These are phyloP conservation scores for Lanius collurio DNA, from an alignment of 2,113 vertebrate genomes.

Conservation along the genomic window DNA sequence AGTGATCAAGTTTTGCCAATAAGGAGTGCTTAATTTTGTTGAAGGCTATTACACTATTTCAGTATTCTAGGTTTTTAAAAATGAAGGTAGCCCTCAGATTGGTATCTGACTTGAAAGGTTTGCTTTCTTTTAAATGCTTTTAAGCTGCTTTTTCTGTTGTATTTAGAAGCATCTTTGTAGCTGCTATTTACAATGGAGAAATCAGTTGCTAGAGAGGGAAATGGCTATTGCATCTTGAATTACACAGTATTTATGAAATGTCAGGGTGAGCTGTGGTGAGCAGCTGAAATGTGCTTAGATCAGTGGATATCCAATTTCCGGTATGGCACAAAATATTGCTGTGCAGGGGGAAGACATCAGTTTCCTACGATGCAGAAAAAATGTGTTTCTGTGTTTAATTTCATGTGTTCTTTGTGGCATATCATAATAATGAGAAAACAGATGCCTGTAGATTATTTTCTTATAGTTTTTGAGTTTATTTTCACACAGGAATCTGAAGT, in stretches of 20 bases:
- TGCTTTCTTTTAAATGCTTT: not conserved
- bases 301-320: not conserved
- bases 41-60: not conserved
- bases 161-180: not conserved
- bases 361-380: not conserved
- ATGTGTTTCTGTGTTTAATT: not conserved
- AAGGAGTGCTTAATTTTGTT: not conserved
- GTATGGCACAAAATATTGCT: not conserved
- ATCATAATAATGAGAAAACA: not conserved
- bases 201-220: not conserved
- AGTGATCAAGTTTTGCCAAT: not conserved
- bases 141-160: not conserved
- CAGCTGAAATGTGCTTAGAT: not conserved
- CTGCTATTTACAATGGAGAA: not conserved
- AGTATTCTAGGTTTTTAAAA: not conserved
- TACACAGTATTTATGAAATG: conserved; percentile 5
- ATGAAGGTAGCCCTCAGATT: not conserved
- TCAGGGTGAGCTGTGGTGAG: not conserved
- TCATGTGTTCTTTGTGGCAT: not conserved
- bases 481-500: not conserved
- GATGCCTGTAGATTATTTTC: not conserved
- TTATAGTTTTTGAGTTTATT: not conserved
- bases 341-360: not conserved
- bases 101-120: not conserved
- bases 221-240: conserved; percentile 10